Percentiles rank a stretch among this genome's conserved stretches.
Evolutionary conservation across 23 tunicate species (phyloP).

Genomic region (Botrylloides violaceus): DNA sequence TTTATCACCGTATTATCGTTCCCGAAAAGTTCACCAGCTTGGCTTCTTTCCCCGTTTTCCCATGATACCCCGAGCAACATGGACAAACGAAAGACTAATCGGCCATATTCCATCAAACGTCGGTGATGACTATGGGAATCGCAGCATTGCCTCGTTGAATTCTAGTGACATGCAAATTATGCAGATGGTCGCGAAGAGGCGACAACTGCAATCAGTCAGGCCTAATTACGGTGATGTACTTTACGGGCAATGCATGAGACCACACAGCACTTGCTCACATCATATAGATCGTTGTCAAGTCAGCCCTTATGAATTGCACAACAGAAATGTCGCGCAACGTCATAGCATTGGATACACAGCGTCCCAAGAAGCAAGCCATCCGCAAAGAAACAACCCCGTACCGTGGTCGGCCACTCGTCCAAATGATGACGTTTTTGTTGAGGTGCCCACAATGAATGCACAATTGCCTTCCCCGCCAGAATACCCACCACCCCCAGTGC

Average conservation of each 20-base stretch:
- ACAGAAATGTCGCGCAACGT: background rate
- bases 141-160: conserved; percentile 6
- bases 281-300: background rate
- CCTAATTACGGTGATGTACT: conserved; percentile 18
- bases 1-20: background rate
- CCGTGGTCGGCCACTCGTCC: background rate
- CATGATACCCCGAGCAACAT: conserved; percentile 32
- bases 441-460: background rate
- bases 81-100: background rate
- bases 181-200: conserved; percentile 19
- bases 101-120: background rate
- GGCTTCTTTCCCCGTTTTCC: conserved; percentile 26
- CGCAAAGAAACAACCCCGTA: background rate
- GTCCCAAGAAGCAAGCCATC: background rate
- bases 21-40: background rate
- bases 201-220: background rate
- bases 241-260: background rate
- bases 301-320: background rate
- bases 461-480: conserved; percentile 18
- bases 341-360: background rate
- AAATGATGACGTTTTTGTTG: background rate
- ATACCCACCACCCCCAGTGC: conserved; percentile 25
- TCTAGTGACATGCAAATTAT: conserved; percentile 25
- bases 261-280: background rate
- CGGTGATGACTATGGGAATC: conserved; percentile 9